Conservation (phyloP, 2,797 vertebrate genomes). For the Sphenodon punctatus region DNA sequence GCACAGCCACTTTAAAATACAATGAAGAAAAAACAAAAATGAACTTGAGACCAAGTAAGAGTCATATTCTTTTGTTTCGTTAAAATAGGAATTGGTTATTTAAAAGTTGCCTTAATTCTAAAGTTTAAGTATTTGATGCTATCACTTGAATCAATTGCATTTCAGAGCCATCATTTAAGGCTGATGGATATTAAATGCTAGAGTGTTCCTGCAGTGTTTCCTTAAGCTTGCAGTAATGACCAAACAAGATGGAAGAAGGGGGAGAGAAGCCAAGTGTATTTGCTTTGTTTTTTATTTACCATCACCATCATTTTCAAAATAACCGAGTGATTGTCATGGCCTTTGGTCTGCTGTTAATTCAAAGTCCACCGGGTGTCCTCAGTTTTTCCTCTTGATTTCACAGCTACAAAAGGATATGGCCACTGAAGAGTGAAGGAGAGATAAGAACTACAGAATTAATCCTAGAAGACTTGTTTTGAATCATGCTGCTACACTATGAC, state of each 20-base stretch:
- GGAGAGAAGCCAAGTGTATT: too few relatives aligned
- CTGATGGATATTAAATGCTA: background rate
- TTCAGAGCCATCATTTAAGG: constrained; percentile 17
- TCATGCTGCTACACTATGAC: constrained; percentile 13
- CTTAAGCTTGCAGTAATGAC: constrained; percentile 20
- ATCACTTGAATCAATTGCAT: background rate
- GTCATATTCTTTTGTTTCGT: background rate
- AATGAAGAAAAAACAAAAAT: background rate
- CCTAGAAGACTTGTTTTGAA: constrained; percentile 32
- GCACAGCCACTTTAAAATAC: background rate
- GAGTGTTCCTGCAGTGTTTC: constrained; percentile 10
- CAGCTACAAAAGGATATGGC: background rate
- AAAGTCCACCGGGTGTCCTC: background rate
- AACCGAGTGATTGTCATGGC: background rate
- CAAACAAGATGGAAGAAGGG: background rate
- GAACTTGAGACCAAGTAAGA: background rate
- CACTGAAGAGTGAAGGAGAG: constrained; percentile 30
- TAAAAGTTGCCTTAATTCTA: background rate
- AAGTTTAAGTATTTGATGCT: constrained; percentile 5
- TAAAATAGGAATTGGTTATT: too few relatives aligned
- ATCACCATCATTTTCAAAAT: constrained; percentile 18
- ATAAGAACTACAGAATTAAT: constrained; percentile 20
- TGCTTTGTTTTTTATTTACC: background rate
- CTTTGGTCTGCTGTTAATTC: background rate
- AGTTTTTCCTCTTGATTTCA: constrained; percentile 7